Evolutionary conservation across 2,113 vertebrate species (phyloP), one percentile per base, ranked within the genome.

Genomic region (Bos javanicus): DNA sequence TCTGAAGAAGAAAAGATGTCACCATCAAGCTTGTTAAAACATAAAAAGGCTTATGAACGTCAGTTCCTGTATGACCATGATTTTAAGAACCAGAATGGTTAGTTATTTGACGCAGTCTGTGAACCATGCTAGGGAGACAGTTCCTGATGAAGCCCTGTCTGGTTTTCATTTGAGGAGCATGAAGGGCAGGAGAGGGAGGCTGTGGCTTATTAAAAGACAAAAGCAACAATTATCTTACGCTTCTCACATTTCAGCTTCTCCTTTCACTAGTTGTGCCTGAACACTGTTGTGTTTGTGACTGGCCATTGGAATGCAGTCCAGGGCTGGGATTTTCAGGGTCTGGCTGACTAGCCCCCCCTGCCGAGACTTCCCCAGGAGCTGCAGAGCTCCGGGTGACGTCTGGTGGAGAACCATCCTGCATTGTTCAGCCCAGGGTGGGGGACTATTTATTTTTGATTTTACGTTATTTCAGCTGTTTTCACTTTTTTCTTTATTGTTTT

Each of bases 391-490:
- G 1, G 95, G 91, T 97, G 98, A 43, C 17, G 16, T 96, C 97
- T 98, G 98, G 96, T 92, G 71, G 52, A 7, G 52, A 97, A 97
- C 98, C 96, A 95, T 82, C 74, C 95, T 90, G 57, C 54, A 12
- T 92, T 94, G 96, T 98, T 96, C 97, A 94, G 97, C 60, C 83
- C 52, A 93, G 96, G 87, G 97, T 87, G 93, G 93, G 46, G 39
- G 96, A 90, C 92, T 98, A 83, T 98, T 98, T 98, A 95, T 96
- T 98, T 98, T 99, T 97, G 90, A 93, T 98, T 98, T 98, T 62
- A 1, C 91, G 67, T 98, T 98, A 94, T 99, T 99, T 98, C 98
- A 98, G 97, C 98, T 99, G 98, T 97, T 98, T 98, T 98, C 94
- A 97, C 96, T 98, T 97, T 97, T 97, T 98, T 78, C 88, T 98